Percentiles rank a stretch among this genome's conserved stretches.
Conservation (phyloP, 2,113 vertebrate genomes). For the Arenaria interpres region DNA sequence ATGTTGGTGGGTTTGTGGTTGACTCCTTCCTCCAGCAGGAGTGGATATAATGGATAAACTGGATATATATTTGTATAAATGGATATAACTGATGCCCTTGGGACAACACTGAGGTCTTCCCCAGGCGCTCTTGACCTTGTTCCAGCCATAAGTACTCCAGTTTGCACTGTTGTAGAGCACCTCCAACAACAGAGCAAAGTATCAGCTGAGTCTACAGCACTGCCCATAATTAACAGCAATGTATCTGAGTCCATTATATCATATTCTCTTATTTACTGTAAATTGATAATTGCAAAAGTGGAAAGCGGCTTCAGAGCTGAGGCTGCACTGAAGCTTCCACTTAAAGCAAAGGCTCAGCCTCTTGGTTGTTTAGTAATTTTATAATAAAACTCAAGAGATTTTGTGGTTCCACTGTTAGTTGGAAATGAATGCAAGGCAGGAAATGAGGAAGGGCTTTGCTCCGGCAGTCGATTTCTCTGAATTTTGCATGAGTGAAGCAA, state of each 20-base stretch:
- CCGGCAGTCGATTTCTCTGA: not conserved
- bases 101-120: not conserved
- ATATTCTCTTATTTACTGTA: not conserved
- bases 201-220: not conserved
- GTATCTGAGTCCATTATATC: not conserved
- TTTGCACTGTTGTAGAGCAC: not conserved
- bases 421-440: not conserved
- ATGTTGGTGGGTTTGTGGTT: not conserved
- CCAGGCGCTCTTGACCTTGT: not conserved
- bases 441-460: not conserved
- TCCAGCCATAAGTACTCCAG: not conserved
- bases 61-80: not conserved
- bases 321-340: not conserved
- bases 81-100: not conserved
- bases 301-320: not conserved
- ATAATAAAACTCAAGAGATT: constrained; percentile 26
- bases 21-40: not conserved
- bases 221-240: not conserved
- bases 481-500: not conserved
- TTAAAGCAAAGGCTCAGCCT: not conserved
- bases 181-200: not conserved
- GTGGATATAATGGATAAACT: no score
- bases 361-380: not conserved
- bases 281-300: not conserved
- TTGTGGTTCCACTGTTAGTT: not conserved